phyloP scores from a whole-genome alignment of 1,140 invertebrate species.

The Adelges cooleyi region DNA sequence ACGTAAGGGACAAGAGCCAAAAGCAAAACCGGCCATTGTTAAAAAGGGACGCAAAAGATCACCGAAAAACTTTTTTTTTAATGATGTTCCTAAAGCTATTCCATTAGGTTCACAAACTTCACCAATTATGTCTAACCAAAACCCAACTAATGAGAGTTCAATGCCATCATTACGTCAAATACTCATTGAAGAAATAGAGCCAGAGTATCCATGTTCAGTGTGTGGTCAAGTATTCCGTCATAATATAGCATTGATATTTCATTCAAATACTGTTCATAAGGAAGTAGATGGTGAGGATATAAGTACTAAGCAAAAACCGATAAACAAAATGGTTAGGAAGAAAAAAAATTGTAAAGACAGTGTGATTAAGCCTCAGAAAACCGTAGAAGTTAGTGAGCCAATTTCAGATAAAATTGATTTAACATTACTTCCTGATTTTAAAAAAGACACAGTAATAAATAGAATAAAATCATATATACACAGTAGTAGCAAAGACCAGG shows the following conservation, averaged over 20 bases:
- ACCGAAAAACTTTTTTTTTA: not conserved
- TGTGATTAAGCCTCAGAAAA: not conserved
- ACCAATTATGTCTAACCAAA: not conserved
- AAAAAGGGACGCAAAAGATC: not conserved
- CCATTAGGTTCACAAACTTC: not conserved
- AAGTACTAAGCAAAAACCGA: not conserved
- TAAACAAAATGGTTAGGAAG: not conserved
- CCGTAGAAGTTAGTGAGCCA: not conserved
- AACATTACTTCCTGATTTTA: not conserved
- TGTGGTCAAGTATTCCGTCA: conserved; percentile 16
- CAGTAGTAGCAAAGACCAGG: not conserved
- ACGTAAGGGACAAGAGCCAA: not conserved
- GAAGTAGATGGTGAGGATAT: not conserved
- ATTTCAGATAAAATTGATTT: conserved; percentile 8
- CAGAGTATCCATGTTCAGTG: not conserved
- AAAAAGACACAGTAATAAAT: conserved; percentile 3
- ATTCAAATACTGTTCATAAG: conserved; percentile 3
- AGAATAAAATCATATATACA: conserved; percentile 1
- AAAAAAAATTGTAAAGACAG: not conserved
- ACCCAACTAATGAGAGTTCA: not conserved
- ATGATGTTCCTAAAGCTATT: not conserved
- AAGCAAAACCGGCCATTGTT: not conserved
- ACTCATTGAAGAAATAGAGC: conserved; percentile 7
- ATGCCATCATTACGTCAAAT: not conserved
- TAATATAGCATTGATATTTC: conserved; percentile 6